Percentiles rank a stretch among this genome's conserved stretches.
These are phyloP conservation scores for Gymnoscopelus microlampas DNA, from an alignment of 2,797 vertebrate genomes.

Conservation along the genomic window DNA sequence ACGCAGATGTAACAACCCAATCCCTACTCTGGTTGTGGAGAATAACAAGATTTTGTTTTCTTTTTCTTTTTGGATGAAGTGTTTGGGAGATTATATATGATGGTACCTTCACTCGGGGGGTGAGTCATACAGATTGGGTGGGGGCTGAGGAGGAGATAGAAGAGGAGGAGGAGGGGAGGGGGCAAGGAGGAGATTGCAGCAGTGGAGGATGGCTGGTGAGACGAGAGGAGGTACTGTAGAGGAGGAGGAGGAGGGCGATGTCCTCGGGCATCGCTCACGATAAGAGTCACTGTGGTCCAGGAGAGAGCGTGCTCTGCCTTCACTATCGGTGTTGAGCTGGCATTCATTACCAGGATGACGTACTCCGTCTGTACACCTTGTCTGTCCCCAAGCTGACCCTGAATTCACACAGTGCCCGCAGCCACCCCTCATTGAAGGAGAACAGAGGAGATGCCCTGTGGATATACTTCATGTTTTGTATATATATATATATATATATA, in stretches of 20 bases:
- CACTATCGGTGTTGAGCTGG: conserved; percentile 65
- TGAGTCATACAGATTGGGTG: conserved; percentile 49
- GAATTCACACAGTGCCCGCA: conserved; percentile 43
- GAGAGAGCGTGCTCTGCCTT: conserved; percentile 61
- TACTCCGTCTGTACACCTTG: conserved; percentile 70
- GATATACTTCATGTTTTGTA: conserved; percentile 8
- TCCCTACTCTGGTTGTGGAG: conserved; percentile 27
- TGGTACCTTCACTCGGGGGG: conserved; percentile 53
- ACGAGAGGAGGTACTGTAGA: neutral
- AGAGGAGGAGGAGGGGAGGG: conserved; percentile 32
- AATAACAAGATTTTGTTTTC: conserved; percentile 29
- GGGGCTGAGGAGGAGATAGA: conserved; percentile 1
- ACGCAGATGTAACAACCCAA: conserved; percentile 57
- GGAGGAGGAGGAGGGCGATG: conserved; percentile 1
- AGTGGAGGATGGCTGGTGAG: too few species aligned
- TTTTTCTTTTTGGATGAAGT: conserved; percentile 50
- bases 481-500: neutral
- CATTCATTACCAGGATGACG: conserved; percentile 69
- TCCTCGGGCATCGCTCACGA: conserved; percentile 39
- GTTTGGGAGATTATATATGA: conserved; percentile 55
- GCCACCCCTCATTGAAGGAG: conserved; percentile 37
- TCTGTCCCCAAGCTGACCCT: conserved; percentile 71
- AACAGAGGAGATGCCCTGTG: conserved; percentile 11
- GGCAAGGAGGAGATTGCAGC: conserved; percentile 34
- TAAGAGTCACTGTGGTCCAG: conserved; percentile 55